phyloP scores from a whole-genome alignment of 1,140 invertebrate genomes.

The Drosophila kohkoa region DNA sequence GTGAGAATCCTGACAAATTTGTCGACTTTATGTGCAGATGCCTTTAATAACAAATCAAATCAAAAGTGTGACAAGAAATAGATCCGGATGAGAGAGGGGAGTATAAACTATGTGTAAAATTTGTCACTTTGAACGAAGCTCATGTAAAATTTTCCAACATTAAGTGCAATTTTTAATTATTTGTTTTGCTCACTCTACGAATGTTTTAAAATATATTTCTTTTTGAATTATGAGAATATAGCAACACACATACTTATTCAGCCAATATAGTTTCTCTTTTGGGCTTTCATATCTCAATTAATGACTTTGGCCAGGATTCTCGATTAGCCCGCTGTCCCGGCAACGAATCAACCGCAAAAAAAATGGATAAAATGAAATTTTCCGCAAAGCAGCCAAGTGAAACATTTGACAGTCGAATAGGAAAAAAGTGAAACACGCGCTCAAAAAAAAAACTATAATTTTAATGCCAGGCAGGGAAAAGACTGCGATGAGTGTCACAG shows the following conservation, averaged over 20 bases:
- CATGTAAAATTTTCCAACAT: neutral
- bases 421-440: constrained; percentile 13
- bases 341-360: constrained; percentile 61
- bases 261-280: constrained; percentile 15
- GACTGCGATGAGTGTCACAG: constrained; percentile 6
- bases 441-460: constrained; percentile 51
- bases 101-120: constrained; percentile 6
- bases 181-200: neutral
- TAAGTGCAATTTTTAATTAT: neutral
- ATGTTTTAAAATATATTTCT: constrained; percentile 2
- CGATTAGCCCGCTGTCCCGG: constrained; percentile 29
- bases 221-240: neutral
- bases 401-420: constrained; percentile 37
- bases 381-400: constrained; percentile 30
- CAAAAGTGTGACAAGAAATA: neutral
- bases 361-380: constrained; percentile 20
- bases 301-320: constrained; percentile 3
- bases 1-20: neutral
- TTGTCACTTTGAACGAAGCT: neutral
- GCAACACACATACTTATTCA: neutral
- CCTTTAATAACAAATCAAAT: neutral
- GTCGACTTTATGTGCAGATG: constrained; percentile 6
- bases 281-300: constrained; percentile 48
- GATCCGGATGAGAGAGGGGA: neutral
- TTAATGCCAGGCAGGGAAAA: constrained; percentile 39